Percentiles rank a stretch among this genome's conserved stretches.
Evolutionary conservation across 2,113 vertebrate genomes (phyloP).

Genomic region (Noctilio leporinus): DNA sequence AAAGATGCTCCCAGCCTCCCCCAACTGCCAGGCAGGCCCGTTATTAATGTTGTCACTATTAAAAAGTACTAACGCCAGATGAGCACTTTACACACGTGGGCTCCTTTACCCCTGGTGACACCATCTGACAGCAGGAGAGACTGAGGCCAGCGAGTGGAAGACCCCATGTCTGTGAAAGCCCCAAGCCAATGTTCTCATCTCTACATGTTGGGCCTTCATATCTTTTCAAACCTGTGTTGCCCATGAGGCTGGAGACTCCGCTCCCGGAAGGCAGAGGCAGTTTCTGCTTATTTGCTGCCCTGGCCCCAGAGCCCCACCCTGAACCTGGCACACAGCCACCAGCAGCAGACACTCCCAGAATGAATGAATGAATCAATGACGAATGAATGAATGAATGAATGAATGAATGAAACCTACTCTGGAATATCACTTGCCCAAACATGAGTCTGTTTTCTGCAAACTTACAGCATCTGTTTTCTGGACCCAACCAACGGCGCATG

Average conservation of each 20-base stretch:
- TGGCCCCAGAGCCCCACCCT: background rate
- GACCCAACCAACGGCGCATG: background rate
- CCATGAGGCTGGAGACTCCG: background rate
- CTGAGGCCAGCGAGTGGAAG: background rate
- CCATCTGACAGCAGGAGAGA: background rate
- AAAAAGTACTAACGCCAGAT: too few species aligned
- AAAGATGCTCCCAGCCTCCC: too few species aligned
- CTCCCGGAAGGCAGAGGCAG: background rate
- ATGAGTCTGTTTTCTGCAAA: background rate
- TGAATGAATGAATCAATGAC: background rate
- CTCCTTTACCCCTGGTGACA: background rate
- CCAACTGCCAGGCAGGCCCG: too few species aligned
- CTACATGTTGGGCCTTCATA: rapidly evolving
- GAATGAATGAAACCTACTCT: background rate
- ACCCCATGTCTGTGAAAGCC: background rate
- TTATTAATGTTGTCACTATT: background rate
- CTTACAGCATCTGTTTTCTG: background rate
- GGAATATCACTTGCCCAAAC: rapidly evolving
- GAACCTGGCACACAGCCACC: rapidly evolving
- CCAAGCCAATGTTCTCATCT: background rate
- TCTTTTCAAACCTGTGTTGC: background rate
- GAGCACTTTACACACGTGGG: rapidly evolving
- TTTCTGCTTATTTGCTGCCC: background rate
- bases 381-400: background rate
- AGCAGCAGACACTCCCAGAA: rapidly evolving